A percentile compares a stretch with the other conserved stretches of the same genome.
Evolutionary conservation across 2,888 invertebrate species (phyloP).

Genomic region (Drosophila infuscata): DNA sequence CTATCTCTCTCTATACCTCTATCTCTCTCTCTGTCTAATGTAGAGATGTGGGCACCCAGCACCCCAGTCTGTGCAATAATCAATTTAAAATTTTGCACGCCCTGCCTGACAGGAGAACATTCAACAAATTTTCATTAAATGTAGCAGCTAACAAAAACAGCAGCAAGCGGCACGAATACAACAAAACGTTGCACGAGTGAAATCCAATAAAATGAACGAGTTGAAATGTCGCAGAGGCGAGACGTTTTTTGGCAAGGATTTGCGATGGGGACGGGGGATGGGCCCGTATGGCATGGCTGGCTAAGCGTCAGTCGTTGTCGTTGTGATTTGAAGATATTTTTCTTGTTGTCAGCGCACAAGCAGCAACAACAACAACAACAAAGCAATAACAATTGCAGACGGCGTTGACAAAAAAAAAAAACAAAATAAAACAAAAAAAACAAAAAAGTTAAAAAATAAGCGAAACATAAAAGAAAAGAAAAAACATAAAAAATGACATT

Average conservation of each 20-base stretch:
- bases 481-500: slow-evolving; percentile 72
- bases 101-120: slow-evolving; percentile 53
- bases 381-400: slow-evolving; percentile 60
- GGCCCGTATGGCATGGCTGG: slow-evolving; percentile 22
- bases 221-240: slow-evolving; percentile 56
- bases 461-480: slow-evolving; percentile 2
- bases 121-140: slow-evolving; percentile 69
- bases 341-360: slow-evolving; percentile 38
- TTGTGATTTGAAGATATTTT: slow-evolving; percentile 70
- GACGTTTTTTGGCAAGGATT: slow-evolving; percentile 5
- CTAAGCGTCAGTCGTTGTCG: slow-evolving; percentile 37
- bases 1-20: background rate
- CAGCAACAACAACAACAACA: slow-evolving; percentile 34
- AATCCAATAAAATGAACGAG: slow-evolving; percentile 68
- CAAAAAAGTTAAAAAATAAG: slow-evolving; percentile 1
- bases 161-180: slow-evolving; percentile 6
- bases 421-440: slow-evolving; percentile 14
- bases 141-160: slow-evolving; percentile 40
- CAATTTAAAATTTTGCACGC: slow-evolving; percentile 74
- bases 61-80: slow-evolving; percentile 50
- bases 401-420: slow-evolving; percentile 24
- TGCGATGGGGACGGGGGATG: background rate
- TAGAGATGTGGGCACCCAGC: background rate
- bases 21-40: background rate
- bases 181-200: slow-evolving; percentile 31